Base-by-base conservation (phyloP, 2,113 vertebrate species). In the Eonycteris spelaea region DNA sequence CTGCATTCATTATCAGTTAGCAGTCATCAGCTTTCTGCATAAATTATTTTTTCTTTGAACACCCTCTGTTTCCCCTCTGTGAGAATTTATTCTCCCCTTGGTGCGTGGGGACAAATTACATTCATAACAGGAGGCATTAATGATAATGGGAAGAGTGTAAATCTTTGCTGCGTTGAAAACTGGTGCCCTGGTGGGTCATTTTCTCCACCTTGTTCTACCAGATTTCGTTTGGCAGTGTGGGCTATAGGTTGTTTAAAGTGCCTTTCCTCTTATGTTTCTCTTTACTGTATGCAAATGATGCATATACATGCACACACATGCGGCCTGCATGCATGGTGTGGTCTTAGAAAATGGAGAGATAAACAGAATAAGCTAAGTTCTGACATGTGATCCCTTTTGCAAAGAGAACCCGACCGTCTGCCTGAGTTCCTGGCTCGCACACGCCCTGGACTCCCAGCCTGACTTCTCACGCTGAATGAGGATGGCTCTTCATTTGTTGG, bases 31-130 rank as follows among this genome's bases (percentile, higher is more conserved):
- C 90, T 98, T 98, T 97, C 92, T 89, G 94, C 96, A 95, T 86
- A 95, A 97, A 98, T 90, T 95, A 82, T 95, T 91, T 98, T 98
- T 91, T 78, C 89, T 95, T 97, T 97, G 55, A 98, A 98, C 96
- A 97, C 90, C 95, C 95, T 98, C 96, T 97, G 53, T 95, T 97
- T 98, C 96, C 97, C 92, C 93, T 96, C 95, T 97, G 90, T 97
- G 61, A 96, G 79, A 93, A 95, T 98, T 98, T 98, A 95, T 98
- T 97, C 97, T 97, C 43, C 77, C 92, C 86, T 94, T 93, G 68
- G 43, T 94, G 38, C 16, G 30, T 84, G 86, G 90, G 93, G 96
- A 97, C 92, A 97, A 95, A 97, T 98, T 92, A 94, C 0, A 1
- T 53, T 40, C 92, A 5, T 95, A 97, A 95, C 86, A 96, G 48